Base-by-base conservation (phyloP, 2,113 vertebrate genomes). In the Vulpes ferrilata region DNA sequence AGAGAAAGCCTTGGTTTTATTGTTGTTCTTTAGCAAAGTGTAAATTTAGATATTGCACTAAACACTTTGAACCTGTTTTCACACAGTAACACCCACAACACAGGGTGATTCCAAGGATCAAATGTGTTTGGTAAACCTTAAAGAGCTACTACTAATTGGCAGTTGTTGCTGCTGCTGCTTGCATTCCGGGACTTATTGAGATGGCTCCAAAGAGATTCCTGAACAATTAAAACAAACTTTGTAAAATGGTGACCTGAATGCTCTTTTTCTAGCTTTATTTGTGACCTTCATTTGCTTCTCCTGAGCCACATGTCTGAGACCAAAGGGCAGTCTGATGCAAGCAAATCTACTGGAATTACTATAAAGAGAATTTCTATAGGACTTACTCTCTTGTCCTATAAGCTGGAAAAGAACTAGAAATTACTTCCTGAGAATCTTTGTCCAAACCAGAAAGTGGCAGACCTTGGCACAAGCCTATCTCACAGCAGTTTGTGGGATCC, bases 181-280 rank as follows among this genome's bases (percentile, higher is more conserved):
- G 16, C 16, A 38, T 53, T 59, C 32, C 59, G 13, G 3, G 2
- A 60, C 90, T 76, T 11, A 62, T 12, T 27, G 65, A 71, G 30
- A 69, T n/a, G 38, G 6, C 71, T 67, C 38, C 8, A 20, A 80
- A 97, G 23, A 32, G 51, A 78, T 38, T 83, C 82, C n/a, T 89
- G 65, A 95, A 65, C 5, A 32, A 88, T 43, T n/a, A 71, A 76
- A 97, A 90, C 15, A 87, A 67, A 80, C 16, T 25, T 69, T 10
- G 23, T 43, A 35, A 67, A 27, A 4, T 19, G 25, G 30, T 53
- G 13, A 48, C 38, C 51, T 30, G 62, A 55, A 38, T 35, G 19
- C 7, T 87, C 53, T 87, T 53, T 80, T 81, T 19, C 88, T 51
- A 51, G 74, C 69, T 11, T 92, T 85, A 32, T 78, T 95, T 95